Conservation (phyloP, 1,140 invertebrate genomes). For the Heliconius himera region DNA sequence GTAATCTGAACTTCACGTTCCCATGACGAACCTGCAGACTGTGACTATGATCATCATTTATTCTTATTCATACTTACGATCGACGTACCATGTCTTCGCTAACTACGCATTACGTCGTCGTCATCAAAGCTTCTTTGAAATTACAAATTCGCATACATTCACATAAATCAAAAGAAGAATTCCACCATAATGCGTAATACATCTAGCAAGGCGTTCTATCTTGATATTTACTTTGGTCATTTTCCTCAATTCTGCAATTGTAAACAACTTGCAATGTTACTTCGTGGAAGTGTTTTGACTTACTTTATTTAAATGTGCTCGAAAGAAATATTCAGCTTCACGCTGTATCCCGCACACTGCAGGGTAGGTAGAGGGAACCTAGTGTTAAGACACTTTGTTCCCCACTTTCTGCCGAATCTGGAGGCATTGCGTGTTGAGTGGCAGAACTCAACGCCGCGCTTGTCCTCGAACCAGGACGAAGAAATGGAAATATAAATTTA, state of each 20-base stretch:
- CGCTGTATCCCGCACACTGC: no score
- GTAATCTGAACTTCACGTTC: constrained; percentile 62
- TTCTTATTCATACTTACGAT: constrained; percentile 38
- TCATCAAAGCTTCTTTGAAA: constrained; percentile 38
- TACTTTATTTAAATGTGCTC: constrained; percentile 34
- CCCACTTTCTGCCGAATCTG: no score
- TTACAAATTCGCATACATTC: constrained; percentile 35
- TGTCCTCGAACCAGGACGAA: no score
- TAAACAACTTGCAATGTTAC: constrained; percentile 45
- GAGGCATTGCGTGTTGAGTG: no score
- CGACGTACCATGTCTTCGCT: constrained; percentile 35
- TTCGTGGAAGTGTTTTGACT: constrained; percentile 47
- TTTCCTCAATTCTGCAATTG: constrained; percentile 53
- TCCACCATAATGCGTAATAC: constrained; percentile 38
- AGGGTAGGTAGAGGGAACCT: no score
- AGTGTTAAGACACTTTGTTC: no score
- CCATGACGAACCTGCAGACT: constrained; percentile 71
- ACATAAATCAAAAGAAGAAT: constrained; percentile 37
- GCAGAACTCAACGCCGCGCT: no score
- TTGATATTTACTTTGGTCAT: constrained; percentile 41
- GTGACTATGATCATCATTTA: constrained; percentile 51
- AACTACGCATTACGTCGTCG: constrained; percentile 37
- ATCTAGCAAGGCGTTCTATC: constrained; percentile 37
- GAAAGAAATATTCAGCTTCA: no score
- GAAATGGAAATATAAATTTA: no score